Base-by-base conservation (phyloP, 1,140 invertebrate genomes). In the Holcopasites calliopsidis region DNA sequence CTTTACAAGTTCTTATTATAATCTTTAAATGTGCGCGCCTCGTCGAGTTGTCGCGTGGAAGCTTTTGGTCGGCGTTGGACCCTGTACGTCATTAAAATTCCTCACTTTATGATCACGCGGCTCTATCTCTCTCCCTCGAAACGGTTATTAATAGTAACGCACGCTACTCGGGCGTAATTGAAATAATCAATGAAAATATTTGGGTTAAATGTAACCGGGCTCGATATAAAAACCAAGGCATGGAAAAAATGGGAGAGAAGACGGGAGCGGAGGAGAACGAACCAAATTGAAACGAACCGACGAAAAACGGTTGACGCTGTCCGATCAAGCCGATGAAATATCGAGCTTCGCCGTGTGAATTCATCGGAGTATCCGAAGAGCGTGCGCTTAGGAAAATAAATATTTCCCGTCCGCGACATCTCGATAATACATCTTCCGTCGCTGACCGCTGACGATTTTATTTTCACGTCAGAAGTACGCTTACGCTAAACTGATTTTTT, bases 101-200 rank as follows among this genome's bases (percentile, higher is more conserved):
- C 71, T 42, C 71, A 61, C 61, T 73, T 73, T 73, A 66, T 31
- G 49, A 73, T 65, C 71, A 33, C 35, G 38, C 21, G 33, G 49
- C 23, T 49, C 62, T 55, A 65, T 73, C 71, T 42, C 23, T 49
- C 62, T 55, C 66, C 66, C 71, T 42, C 61, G 23, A 47, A 66
- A 64, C 38, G 61, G 49, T 73, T 73, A 73, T 73, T 73, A 65
- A 68, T 69, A 75, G 71, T 66, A 11, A 10, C 57, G 28, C 42
- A 54, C 21, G 35, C 23, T 35, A 21, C 70, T 47, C 49, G 33
- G 47, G 23, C 28, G 69, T 58, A 72, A 72, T 72, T 72, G 50
- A 75, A 47, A 69, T 75, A 75, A 75, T 69, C 65, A 69, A 75
- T 69, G 54, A 49, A 31, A 69, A 75, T 69, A 75, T 75, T 58